These are phyloP conservation scores for Tenthredo scrophulariae DNA, from an alignment of 2,888 invertebrate species.

Conservation along the genomic window DNA sequence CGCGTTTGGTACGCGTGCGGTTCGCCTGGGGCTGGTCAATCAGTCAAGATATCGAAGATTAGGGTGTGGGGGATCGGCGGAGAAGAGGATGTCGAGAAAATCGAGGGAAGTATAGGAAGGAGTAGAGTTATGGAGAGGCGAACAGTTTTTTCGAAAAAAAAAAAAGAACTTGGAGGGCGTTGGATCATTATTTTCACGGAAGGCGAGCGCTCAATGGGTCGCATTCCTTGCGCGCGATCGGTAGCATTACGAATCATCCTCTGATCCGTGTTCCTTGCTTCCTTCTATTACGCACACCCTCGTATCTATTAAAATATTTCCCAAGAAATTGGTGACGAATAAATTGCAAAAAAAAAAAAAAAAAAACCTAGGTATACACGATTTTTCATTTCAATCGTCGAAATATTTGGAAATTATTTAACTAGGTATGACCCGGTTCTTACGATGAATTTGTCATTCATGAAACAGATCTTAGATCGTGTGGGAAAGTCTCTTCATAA, in stretches of 20 bases:
- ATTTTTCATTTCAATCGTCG: neutral
- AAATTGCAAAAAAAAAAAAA: neutral
- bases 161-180: slow-evolving; percentile 57
- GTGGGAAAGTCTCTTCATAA: neutral
- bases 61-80: neutral
- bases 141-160: slow-evolving; percentile 36
- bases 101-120: slow-evolving; percentile 5
- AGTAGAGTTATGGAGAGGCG: slow-evolving; percentile 7
- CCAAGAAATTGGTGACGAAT: neutral
- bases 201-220: slow-evolving; percentile 68
- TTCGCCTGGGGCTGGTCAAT: slow-evolving; percentile 49
- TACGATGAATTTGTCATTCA: neutral
- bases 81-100: slow-evolving; percentile 22
- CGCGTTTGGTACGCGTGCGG: slow-evolving; percentile 25
- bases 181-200: slow-evolving; percentile 69
- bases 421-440: neutral
- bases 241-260: slow-evolving; percentile 58
- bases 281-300: neutral
- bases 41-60: slow-evolving; percentile 51
- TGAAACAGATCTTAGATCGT: neutral
- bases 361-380: neutral
- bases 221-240: slow-evolving; percentile 64
- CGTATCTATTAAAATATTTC: neutral
- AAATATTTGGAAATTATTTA: neutral
- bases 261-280: neutral